These are phyloP conservation scores for Anthopleura xanthogrammica DNA, from an alignment of 92 coral and sea anemone species.

Conservation along the genomic window DNA sequence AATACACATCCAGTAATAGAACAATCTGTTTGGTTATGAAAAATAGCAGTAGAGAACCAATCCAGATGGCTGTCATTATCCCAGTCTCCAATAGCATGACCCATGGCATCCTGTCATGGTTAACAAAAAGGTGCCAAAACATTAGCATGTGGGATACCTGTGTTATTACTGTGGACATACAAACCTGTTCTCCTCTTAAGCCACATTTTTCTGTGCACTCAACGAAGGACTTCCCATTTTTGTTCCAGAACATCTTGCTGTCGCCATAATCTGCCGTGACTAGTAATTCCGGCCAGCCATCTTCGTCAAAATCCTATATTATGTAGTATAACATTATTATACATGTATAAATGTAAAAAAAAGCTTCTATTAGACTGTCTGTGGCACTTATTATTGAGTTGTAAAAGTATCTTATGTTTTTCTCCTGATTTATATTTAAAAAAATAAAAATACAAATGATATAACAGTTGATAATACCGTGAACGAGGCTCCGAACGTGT, in stretches of 20 bases:
- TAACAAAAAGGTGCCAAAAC: not conserved
- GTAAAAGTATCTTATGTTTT: too few species aligned
- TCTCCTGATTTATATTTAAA: too few species aligned
- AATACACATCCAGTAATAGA: constrained; percentile 74
- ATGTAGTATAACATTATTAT: too few species aligned
- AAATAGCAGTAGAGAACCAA: constrained; percentile 94
- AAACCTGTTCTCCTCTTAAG: constrained; percentile 73
- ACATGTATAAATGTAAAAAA: too few species aligned
- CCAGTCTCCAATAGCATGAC: constrained; percentile 98
- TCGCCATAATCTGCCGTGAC: constrained; percentile 92
- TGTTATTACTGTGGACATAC: not conserved
- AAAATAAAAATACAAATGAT: not conserved
- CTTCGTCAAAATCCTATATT: constrained; percentile 83
- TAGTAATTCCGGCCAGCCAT: constrained; percentile 85
- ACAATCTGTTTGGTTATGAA: constrained; percentile 77
- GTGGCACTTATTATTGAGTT: too few species aligned
- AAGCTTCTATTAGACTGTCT: too few species aligned
- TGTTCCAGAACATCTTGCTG: constrained; percentile 91
- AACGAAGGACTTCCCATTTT: constrained; percentile 39
- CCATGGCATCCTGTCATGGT: constrained; percentile 86
- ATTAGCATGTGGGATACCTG: not conserved
- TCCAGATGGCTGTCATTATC: constrained; percentile 85
- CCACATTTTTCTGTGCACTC: constrained; percentile 86
- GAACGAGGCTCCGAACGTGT: constrained; percentile 85
- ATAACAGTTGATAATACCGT: constrained; percentile 49